Percentiles rank a stretch among this genome's conserved stretches.
Conservation (phyloP, 2,797 vertebrate species). For the Eupleurogrammus muticus region DNA sequence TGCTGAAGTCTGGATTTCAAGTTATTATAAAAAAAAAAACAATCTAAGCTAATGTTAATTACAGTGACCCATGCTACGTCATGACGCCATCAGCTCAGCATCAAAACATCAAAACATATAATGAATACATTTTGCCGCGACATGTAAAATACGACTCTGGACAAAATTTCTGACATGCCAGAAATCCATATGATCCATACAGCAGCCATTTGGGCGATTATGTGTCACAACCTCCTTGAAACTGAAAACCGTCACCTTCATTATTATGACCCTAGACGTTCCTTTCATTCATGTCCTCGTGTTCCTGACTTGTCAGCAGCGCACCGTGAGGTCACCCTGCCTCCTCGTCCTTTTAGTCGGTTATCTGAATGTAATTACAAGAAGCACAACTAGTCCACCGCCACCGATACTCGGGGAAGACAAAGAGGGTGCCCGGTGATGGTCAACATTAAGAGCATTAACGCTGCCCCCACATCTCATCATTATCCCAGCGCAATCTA, state of each 20-base stretch:
- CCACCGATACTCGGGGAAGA: conserved; percentile 1
- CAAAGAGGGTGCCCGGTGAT: conserved; percentile 38
- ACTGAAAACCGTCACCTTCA: conserved; percentile 17
- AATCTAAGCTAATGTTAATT: too few species aligned
- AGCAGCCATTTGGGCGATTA: not conserved
- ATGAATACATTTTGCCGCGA: not conserved
- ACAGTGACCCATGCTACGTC: too few species aligned
- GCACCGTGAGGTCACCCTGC: conserved; percentile 40
- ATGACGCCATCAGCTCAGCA: too few species aligned
- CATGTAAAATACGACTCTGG: not conserved
- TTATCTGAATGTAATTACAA: conserved; percentile 63
- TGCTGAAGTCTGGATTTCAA: too few species aligned
- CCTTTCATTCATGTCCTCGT: conserved; percentile 17
- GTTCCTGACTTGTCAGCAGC: conserved; percentile 28
- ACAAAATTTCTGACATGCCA: not conserved
- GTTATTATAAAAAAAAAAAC: too few species aligned
- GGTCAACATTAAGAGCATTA: conserved; percentile 66
- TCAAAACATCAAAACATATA: too few species aligned
- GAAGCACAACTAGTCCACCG: conserved; percentile 22
- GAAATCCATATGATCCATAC: not conserved
- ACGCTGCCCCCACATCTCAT: conserved; percentile 63
- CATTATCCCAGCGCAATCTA: conserved; percentile 62
- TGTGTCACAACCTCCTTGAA: not conserved
- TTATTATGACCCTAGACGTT: not conserved
- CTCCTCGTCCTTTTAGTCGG: conserved; percentile 43